Conservation (phyloP, 2,113 vertebrate species). For the Alexandromys fortis region DNA sequence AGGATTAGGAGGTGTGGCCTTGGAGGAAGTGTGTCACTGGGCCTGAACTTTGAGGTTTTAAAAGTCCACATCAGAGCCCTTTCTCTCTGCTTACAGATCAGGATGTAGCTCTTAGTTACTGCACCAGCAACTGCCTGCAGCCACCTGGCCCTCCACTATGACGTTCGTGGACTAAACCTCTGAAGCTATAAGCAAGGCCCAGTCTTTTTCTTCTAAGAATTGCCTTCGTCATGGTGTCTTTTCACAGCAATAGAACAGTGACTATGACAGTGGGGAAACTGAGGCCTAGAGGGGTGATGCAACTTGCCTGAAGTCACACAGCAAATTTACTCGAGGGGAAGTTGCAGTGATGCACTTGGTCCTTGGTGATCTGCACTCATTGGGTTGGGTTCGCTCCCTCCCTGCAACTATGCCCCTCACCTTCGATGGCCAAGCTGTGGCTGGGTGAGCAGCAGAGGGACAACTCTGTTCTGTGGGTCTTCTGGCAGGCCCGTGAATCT, state of each 20-base stretch:
- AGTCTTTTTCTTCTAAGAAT: not conserved
- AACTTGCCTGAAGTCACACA: not conserved
- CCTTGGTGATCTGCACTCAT: accelerated
- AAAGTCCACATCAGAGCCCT: not conserved
- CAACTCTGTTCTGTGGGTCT: not conserved
- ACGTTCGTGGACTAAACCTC: not conserved
- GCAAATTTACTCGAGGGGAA: not conserved
- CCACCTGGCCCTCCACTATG: not conserved
- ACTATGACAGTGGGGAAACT: not conserved
- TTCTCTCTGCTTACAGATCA: no score
- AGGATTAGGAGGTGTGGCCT: not conserved
- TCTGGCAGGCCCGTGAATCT: not conserved
- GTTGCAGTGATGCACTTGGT: not conserved
- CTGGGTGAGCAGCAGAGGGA: accelerated
- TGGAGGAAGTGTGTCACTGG: not conserved
- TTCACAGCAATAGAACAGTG: not conserved
- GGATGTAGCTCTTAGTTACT: not conserved
- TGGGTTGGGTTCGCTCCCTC: not conserved
- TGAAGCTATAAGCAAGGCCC: not conserved
- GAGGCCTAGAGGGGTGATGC: not conserved
- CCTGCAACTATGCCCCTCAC: not conserved
- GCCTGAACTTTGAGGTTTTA: not conserved
- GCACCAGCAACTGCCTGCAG: accelerated
- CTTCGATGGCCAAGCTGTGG: not conserved
- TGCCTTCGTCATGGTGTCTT: not conserved